These are phyloP conservation scores for Channa striata DNA, from an alignment of 2,797 vertebrate genomes.

Conservation along the genomic window DNA sequence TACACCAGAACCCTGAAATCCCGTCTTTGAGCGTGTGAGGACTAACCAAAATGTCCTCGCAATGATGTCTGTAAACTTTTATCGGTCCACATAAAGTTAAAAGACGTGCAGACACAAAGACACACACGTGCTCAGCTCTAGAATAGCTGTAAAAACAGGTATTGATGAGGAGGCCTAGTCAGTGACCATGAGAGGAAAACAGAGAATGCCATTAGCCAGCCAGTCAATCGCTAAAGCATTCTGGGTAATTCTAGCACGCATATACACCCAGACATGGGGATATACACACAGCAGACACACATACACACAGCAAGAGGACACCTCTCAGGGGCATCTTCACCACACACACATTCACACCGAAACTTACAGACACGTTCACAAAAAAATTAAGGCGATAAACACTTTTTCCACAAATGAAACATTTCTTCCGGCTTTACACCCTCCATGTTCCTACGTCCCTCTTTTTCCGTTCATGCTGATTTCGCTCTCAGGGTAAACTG, in stretches of 20 bases:
- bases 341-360: conserved; percentile 44
- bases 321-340: conserved; percentile 76
- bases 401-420: conserved; percentile 21
- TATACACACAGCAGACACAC: conserved; percentile 84
- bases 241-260: conserved; percentile 86
- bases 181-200: conserved; percentile 88
- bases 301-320: conserved; percentile 85
- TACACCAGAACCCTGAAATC: too few species aligned
- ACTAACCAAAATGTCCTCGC: too few species aligned
- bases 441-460: conserved; percentile 11
- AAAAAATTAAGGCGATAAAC: conserved; percentile 17
- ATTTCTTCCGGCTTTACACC: conserved; percentile 6
- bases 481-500: conserved; percentile 61
- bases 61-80: not conserved
- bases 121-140: conserved; percentile 42
- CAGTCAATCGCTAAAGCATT: conserved; percentile 87
- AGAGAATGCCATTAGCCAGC: conserved; percentile 86
- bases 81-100: not conserved
- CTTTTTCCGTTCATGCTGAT: conserved; percentile 6
- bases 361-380: conserved; percentile 25
- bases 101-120: conserved; percentile 3
- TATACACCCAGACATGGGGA: conserved; percentile 78
- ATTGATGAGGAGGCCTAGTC: conserved; percentile 85
- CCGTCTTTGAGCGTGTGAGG: too few species aligned
- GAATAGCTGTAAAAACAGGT: conserved; percentile 83